Evolutionary conservation across 2,113 vertebrate species (phyloP).

Genomic region (Anolis sagrei): DNA sequence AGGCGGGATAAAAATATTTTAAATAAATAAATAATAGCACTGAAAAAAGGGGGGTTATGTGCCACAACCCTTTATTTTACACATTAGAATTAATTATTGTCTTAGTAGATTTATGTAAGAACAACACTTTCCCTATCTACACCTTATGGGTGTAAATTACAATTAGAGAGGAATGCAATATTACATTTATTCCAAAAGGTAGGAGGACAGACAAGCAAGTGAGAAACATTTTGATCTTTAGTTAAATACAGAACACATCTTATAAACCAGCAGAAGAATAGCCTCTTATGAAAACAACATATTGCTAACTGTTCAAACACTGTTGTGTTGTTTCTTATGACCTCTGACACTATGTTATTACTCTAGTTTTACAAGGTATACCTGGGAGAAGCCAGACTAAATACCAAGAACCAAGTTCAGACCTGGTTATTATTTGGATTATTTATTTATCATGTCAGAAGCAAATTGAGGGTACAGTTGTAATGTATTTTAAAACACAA

Average conservation of each 20-base stretch:
- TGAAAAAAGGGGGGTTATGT: background rate
- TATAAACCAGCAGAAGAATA: constrained; percentile 3
- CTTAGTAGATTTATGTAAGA: constrained; percentile 30
- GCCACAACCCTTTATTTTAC: background rate
- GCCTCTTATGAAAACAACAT: constrained; percentile 23
- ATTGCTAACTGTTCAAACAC: background rate
- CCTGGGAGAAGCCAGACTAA: too few relatives aligned
- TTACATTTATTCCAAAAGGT: constrained; percentile 32
- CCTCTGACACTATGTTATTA: too few relatives aligned
- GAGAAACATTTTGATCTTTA: background rate
- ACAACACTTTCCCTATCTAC: constrained; percentile 3
- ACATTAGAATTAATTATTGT: background rate
- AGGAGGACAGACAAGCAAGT: constrained; percentile 1
- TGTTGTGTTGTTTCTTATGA: too few relatives aligned
- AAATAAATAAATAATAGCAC: background rate
- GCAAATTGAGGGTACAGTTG: too few relatives aligned
- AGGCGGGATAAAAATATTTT: too few relatives aligned
- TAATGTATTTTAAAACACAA: too few relatives aligned
- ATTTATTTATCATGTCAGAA: too few relatives aligned
- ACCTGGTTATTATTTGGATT: too few relatives aligned
- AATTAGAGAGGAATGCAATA: constrained; percentile 50
- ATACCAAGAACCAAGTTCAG: too few relatives aligned
- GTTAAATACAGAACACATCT: constrained; percentile 21
- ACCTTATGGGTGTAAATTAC: background rate
- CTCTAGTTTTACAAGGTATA: too few relatives aligned